Evolutionary conservation across 1,140 invertebrate genomes (phyloP), one percentile per base, ranked within the genome.

Genomic region (Delia radicum): DNA sequence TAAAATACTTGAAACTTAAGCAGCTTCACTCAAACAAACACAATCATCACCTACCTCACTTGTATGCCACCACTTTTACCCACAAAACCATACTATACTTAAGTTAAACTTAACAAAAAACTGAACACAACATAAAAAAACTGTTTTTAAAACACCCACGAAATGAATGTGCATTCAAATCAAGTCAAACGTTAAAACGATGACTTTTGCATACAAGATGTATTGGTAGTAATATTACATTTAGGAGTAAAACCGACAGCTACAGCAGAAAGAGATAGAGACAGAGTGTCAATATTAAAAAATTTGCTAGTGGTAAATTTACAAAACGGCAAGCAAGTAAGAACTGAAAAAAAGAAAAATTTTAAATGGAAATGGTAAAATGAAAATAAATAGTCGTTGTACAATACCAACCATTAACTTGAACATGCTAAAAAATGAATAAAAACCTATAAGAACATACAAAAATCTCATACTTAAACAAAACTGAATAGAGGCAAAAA

Each of bases 181-280:
- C 79, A 78, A 80, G 79, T 81, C 80, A 77, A 80, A 80, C 80
- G 80, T 79, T 63, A 81, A 81, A 81, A 81, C 80, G 80, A 77
- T 78, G 80, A 79, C 79, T 78, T 76, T 76, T 79, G 75, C 79
- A 79, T 77, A 73, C 79, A 78, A 67, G 28, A 75, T 74, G 65
- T 69, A 69, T 69, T 33, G 65, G 65, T 69, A 69, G 65, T 69
- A 69, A 69, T 33, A 69, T 69, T 37, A 37, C 65, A 69, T 8
- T 21, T 21, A 33, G 21, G 48, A 18, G 48, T 55, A 55, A 24
- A 55, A 55, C 29, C 18, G n/a, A 31, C n/a, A 7, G n/a, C 65
- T 42, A 42, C 37, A 42, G n/a, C 37, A 15, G 37, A 18, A 31
- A 13, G 18, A 31, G n/a, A 69, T 15, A 37, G 65, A 21, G 65